Percentiles rank a stretch among this genome's conserved stretches.
Evolutionary conservation across 2,888 invertebrate species (phyloP).

Genomic region (Diploptera punctata): DNA sequence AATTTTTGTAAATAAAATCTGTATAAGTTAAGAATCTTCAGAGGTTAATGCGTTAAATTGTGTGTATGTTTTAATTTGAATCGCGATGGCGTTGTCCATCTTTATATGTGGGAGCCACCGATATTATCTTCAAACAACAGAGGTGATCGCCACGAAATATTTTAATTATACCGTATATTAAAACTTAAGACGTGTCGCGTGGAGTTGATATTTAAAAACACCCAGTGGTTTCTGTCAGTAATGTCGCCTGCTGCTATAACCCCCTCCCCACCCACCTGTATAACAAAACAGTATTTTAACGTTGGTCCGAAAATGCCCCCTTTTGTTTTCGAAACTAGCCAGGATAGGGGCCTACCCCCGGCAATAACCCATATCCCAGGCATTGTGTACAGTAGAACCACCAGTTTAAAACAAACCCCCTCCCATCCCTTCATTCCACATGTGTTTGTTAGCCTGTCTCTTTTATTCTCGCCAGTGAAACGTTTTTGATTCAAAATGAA

Average conservation of each 20-base stretch:
- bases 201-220: too few relatives aligned
- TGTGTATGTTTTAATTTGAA: too few relatives aligned
- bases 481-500: constrained; percentile 37
- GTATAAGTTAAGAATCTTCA: too few relatives aligned
- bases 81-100: too few relatives aligned
- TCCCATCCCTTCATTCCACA: constrained; percentile 12
- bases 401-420: constrained; percentile 27
- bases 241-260: constrained; percentile 29
- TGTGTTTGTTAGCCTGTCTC: constrained; percentile 35
- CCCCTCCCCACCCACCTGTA: constrained; percentile 31
- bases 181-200: too few relatives aligned
- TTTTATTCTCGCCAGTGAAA: constrained; percentile 37
- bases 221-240: constrained; percentile 26
- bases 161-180: too few relatives aligned
- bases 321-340: constrained; percentile 31
- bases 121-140: too few relatives aligned
- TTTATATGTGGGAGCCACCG: too few relatives aligned
- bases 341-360: constrained; percentile 23
- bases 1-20: too few relatives aligned
- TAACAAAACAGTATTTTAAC: constrained; percentile 39
- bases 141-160: too few relatives aligned
- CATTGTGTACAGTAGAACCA: constrained; percentile 32
- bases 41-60: too few relatives aligned
- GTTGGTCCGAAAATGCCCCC: constrained; percentile 35
- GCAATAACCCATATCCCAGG: constrained; percentile 40